Evolutionary conservation across 2,888 invertebrate genomes (phyloP).

Genomic region (Gortyna flavago): DNA sequence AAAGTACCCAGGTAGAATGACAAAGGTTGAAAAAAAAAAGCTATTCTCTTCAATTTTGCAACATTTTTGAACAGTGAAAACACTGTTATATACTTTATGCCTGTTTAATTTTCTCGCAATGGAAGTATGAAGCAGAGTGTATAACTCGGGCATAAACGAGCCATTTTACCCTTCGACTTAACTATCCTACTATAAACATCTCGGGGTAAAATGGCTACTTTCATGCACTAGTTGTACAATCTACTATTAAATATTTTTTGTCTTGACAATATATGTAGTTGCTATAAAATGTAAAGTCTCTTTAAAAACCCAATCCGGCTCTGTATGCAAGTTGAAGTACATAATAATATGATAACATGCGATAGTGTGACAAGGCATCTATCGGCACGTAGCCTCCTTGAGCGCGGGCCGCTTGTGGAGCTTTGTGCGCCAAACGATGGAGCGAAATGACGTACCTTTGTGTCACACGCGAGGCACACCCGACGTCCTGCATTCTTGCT

Average conservation of each 20-base stretch:
- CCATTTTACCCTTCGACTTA: no score
- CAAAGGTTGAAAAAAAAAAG: no score
- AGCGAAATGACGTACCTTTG: conserved; percentile 1
- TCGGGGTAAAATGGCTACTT: no score
- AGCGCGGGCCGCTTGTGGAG: conserved; percentile 1
- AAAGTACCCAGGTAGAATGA: no score
- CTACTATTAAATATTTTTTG: background rate
- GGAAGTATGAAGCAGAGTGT: no score
- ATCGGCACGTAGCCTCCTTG: background rate
- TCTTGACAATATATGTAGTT: background rate
- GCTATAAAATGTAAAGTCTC: background rate
- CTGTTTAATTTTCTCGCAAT: no score
- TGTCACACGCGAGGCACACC: background rate
- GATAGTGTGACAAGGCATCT: background rate
- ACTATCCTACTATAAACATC: no score
- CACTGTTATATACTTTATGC: no score
- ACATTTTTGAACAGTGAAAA: no score
- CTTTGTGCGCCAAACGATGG: conserved; percentile 14
- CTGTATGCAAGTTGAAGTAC: background rate
- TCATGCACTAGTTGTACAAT: no score
- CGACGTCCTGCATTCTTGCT: background rate
- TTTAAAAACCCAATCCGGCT: background rate
- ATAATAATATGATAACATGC: background rate
- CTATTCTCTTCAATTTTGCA: no score
- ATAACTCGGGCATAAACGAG: no score